Evolutionary conservation across 2,797 vertebrate species (phyloP), one percentile per base, ranked within the genome.

Genomic region (Schizothorax lantsangensis): DNA sequence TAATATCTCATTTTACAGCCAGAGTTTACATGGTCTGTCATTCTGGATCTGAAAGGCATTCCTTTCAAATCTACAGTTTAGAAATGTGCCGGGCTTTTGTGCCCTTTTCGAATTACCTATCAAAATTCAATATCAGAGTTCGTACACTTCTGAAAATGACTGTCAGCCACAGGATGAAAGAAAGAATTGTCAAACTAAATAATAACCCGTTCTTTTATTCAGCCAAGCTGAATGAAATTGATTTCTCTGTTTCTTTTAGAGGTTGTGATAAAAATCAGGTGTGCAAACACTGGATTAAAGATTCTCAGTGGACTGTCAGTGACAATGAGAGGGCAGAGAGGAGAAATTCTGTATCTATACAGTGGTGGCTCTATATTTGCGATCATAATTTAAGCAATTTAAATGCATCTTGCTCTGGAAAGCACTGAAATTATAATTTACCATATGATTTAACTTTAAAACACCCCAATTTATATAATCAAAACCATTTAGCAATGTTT

Each of bases 1-100:
- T 90, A 92, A 92, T 86, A 88, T 83, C 75, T 82, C 72, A 89
- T 89, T 91, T 91, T 89, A 84, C 83, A 59, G 81, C 57, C 84
- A 89, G 88, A 71, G 87, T 62, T 84, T 75, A 90, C 86, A 86
- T 85, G 85, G 84, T 80, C 87, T 91, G 89, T 90, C 86, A 84
- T 85, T 88, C 87, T 81, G 87, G 80, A 90, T 84, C 83, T 87
- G 80, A 86, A 88, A 81, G 71, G 57, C 17, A 81, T 81, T 81
- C 26, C 80, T 79, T 79, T 83, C 78, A 81, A 80, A 85, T 83
- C 80, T 72, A 64, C 52, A 79, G 74, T 85, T 62, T 84, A 38
- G 73, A 83, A 87, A 84, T 49, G 71, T 52, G 49, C 80, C 2
- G 72, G 33, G 26, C 88, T 92, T 89, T 91, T 92, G 89, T 84